A percentile compares a stretch with the other conserved stretches of the same genome.
Conservation (phyloP, 2,888 invertebrate species). For the Lasioglossum figueresi region DNA sequence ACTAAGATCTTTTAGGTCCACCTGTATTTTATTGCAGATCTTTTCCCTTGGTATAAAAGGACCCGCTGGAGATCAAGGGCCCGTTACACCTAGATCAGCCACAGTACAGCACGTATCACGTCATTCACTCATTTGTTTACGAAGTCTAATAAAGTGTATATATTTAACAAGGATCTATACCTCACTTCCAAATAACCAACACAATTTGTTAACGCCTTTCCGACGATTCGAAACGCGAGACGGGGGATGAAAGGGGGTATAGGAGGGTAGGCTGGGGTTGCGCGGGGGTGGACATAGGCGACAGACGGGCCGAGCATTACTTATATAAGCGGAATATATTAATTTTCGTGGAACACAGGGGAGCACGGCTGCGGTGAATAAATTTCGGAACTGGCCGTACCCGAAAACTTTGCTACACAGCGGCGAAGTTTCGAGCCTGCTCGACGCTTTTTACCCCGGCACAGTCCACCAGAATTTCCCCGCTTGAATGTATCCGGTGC, state of each 20-base stretch:
- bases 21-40: no score
- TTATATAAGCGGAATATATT: conserved; percentile 68
- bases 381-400: conserved; percentile 62
- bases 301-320: conserved; percentile 1
- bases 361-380: conserved; percentile 57
- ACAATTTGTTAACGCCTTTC: not conserved
- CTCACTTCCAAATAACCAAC: no score
- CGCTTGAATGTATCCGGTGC: conserved; percentile 23
- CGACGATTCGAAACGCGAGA: conserved; percentile 19
- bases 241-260: no score
- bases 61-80: no score
- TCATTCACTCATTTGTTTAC: no score
- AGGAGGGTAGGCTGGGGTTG: not conserved
- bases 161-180: no score
- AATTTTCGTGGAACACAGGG: conserved; percentile 56
- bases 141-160: no score
- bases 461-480: conserved; percentile 16
- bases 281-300: not conserved
- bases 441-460: conserved; percentile 39
- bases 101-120: no score
- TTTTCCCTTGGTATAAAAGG: no score
- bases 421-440: conserved; percentile 58
- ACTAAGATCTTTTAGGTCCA: no score
- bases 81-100: no score
- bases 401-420: conserved; percentile 56